A percentile compares a stretch with the other conserved stretches of the same genome.
phyloP scores from a whole-genome alignment of 2,113 vertebrate species.

The Nipponia nippon region DNA sequence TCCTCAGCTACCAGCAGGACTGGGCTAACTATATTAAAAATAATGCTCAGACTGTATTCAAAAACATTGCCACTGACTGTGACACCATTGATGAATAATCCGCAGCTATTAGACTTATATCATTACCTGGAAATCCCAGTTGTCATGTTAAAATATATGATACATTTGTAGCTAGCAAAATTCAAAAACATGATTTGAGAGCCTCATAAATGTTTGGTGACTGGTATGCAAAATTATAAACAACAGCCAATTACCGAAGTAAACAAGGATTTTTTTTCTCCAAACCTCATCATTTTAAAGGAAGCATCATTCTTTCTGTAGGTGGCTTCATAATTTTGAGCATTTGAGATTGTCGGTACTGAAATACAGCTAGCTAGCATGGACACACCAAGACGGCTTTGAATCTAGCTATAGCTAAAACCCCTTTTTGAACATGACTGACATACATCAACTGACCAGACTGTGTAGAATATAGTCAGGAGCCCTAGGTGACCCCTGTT shows the following conservation, averaged over 20 bases:
- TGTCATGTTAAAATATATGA: background rate
- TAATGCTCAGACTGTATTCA: background rate
- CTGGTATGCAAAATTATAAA: background rate
- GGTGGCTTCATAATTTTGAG: background rate
- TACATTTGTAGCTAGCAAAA: background rate
- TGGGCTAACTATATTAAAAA: background rate
- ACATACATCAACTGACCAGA: background rate
- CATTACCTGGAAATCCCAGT: background rate
- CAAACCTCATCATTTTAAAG: background rate
- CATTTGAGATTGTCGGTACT: background rate
- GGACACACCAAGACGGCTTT: background rate
- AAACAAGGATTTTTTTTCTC: background rate
- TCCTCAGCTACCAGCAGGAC: background rate
- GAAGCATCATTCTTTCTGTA: background rate
- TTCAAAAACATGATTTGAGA: background rate
- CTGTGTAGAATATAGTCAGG: background rate
- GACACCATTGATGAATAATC: background rate
- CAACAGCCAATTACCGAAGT: background rate
- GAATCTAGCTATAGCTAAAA: background rate
- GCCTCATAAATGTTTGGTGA: background rate
- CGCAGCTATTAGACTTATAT: background rate
- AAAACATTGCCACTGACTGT: background rate
- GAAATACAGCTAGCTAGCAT: background rate
- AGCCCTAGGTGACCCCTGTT: background rate
- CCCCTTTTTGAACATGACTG: background rate